Conservation (phyloP, 2,113 vertebrate species). For the Eudyptes chrysolophus region DNA sequence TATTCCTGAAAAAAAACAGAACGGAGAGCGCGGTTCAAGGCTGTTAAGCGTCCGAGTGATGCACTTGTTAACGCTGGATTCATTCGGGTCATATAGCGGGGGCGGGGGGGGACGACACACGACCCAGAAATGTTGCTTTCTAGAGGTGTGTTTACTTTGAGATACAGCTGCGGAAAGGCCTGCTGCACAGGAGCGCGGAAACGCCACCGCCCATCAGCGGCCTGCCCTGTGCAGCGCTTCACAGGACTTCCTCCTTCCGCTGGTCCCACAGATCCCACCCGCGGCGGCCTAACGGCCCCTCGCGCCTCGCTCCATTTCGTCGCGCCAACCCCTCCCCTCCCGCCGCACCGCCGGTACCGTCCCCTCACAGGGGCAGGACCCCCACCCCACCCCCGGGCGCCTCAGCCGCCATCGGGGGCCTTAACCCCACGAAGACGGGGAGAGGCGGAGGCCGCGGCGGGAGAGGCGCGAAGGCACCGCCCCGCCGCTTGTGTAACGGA, state of each 20-base stretch:
- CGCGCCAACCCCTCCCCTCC: too few species aligned
- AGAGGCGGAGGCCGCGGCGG: not conserved
- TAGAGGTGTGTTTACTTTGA: not conserved
- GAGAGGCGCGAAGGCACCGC: not conserved
- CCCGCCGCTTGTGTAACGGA: not conserved
- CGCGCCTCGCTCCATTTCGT: not conserved
- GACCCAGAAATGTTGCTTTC: not conserved
- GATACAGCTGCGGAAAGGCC: not conserved
- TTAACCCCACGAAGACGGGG: not conserved
- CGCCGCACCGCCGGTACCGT: not conserved
- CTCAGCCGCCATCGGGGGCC: not conserved
- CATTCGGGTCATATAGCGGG: rapidly evolving
- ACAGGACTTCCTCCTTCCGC: slow-evolving; percentile 36
- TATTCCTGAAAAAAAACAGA: not conserved
- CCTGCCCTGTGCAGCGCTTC: not conserved
- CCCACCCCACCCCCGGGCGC: too few species aligned
- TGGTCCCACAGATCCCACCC: not conserved
- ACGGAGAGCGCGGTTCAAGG: rapidly evolving
- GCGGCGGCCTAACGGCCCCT: not conserved
- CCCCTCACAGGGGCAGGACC: not conserved
- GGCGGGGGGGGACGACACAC: rapidly evolving
- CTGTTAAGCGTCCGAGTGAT: rapidly evolving
- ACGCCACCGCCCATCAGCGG: not conserved
- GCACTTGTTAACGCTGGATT: not conserved
- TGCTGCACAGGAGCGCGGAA: not conserved